Evolutionary conservation across 2,888 invertebrate species (phyloP).

Genomic region (Acleris holmiana): DNA sequence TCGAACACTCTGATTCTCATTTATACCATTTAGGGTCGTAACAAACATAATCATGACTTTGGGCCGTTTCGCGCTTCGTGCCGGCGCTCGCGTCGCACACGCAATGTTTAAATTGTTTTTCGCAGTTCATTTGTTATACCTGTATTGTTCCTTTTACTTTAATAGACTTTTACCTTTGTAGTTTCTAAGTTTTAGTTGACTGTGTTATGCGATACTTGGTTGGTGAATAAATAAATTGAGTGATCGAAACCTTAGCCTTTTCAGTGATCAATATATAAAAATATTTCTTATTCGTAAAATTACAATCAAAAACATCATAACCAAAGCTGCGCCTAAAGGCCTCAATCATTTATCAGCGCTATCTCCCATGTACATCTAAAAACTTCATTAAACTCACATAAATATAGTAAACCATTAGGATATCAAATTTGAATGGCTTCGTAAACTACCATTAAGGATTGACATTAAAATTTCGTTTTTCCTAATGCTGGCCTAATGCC

Average conservation of each 20-base stretch:
- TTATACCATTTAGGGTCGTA: constrained; percentile 1
- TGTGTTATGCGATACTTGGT: no score
- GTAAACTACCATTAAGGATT: constrained; percentile 48
- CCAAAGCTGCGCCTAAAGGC: background rate
- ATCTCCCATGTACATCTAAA: constrained; percentile 24
- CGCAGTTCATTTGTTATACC: constrained; percentile 33
- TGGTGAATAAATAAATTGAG: no score
- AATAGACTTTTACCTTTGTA: constrained; percentile 23
- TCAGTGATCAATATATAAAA: no score
- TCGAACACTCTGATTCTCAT: no score
- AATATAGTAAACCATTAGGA: constrained; percentile 45
- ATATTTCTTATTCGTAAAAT: no score
- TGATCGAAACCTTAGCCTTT: no score
- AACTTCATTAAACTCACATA: constrained; percentile 40
- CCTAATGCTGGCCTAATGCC: constrained; percentile 61
- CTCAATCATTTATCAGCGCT: constrained; percentile 34
- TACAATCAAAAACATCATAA: constrained; percentile 10
- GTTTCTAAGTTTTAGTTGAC: no score
- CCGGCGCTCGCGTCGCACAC: constrained; percentile 43
- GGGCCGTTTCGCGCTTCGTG: constrained; percentile 34
- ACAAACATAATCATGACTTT: constrained; percentile 22
- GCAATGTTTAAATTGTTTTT: constrained; percentile 48
- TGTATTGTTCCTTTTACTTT: constrained; percentile 10
- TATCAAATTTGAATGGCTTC: constrained; percentile 33
- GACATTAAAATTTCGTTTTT: constrained; percentile 60